phyloP scores from a whole-genome alignment of 2,888 invertebrate genomes.

The Drosophila leonis region DNA sequence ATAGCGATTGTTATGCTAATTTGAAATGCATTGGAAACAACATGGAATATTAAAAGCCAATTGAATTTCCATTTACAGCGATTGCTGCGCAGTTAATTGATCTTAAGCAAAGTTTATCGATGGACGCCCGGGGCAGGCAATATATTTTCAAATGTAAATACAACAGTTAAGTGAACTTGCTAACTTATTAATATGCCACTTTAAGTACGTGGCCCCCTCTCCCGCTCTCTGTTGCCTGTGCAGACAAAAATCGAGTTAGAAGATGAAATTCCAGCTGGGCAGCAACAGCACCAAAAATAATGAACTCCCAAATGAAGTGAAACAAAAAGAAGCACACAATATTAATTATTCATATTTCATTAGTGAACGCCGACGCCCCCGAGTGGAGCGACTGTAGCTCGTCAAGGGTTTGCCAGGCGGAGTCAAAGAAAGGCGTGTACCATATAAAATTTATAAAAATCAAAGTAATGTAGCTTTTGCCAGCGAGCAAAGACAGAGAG shows the following conservation, averaged over 20 bases:
- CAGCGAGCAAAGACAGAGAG: not conserved
- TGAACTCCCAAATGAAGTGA: constrained; percentile 77
- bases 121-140: not conserved
- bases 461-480: constrained; percentile 63
- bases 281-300: constrained; percentile 59
- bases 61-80: not conserved
- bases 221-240: not conserved
- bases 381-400: constrained; percentile 15
- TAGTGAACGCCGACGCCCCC: constrained; percentile 59
- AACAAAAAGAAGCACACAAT: constrained; percentile 74
- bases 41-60: constrained; percentile 4
- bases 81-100: not conserved
- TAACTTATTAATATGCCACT: constrained; percentile 38
- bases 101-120: constrained; percentile 8
- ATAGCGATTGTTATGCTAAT: not conserved
- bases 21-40: not conserved
- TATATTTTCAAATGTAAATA: constrained; percentile 8
- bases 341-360: constrained; percentile 80
- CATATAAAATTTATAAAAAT: constrained; percentile 78
- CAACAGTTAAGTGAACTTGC: constrained; percentile 6
- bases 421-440: constrained; percentile 56
- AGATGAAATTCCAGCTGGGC: constrained; percentile 22
- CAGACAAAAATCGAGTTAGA: constrained; percentile 33
- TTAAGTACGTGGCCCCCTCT: not conserved
- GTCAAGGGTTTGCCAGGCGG: constrained; percentile 6